A percentile compares a stretch with the other conserved stretches of the same genome.
Evolutionary conservation across 2,888 invertebrate genomes (phyloP).

Genomic region (Eristalis pertinax): DNA sequence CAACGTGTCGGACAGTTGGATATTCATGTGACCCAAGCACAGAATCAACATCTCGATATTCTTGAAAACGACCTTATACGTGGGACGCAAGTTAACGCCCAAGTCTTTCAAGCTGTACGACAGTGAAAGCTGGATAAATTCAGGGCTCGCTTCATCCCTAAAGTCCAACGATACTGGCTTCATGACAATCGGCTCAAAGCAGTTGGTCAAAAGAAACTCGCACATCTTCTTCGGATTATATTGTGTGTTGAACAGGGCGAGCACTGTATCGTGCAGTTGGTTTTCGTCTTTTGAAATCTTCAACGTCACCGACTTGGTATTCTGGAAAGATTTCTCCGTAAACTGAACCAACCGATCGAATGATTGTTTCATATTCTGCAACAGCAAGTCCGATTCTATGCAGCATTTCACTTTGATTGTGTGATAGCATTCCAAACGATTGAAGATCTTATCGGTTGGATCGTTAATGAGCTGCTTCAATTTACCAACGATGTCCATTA

Average conservation of each 20-base stretch:
- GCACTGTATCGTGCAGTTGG: conserved; percentile 78
- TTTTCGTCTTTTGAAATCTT: conserved; percentile 77
- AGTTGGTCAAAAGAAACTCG: conserved; percentile 78
- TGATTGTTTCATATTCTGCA: conserved; percentile 79
- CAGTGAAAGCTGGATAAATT: conserved; percentile 76
- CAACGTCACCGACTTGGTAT: conserved; percentile 78
- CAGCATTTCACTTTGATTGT: conserved; percentile 79
- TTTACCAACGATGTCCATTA: conserved; percentile 77
- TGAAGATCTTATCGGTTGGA: conserved; percentile 77
- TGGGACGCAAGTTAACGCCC: conserved; percentile 77
- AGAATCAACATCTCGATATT: conserved; percentile 76
- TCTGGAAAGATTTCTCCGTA: conserved; percentile 78
- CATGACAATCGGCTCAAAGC: conserved; percentile 79
- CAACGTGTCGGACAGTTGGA: conserved; percentile 75
- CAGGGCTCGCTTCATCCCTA: conserved; percentile 74
- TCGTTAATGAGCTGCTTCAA: conserved; percentile 77
- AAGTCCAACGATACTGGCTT: conserved; percentile 79
- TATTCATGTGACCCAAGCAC: conserved; percentile 78
- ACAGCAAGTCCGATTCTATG: conserved; percentile 78
- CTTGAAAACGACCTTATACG: conserved; percentile 78
- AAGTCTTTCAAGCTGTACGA: conserved; percentile 78
- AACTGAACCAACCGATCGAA: conserved; percentile 79
- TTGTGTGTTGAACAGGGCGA: conserved; percentile 79
- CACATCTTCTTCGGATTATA: conserved; percentile 79
- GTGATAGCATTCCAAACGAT: conserved; percentile 78